Evolutionary conservation across 2,888 invertebrate species (phyloP).

Genomic region (Stratiomys singularior): DNA sequence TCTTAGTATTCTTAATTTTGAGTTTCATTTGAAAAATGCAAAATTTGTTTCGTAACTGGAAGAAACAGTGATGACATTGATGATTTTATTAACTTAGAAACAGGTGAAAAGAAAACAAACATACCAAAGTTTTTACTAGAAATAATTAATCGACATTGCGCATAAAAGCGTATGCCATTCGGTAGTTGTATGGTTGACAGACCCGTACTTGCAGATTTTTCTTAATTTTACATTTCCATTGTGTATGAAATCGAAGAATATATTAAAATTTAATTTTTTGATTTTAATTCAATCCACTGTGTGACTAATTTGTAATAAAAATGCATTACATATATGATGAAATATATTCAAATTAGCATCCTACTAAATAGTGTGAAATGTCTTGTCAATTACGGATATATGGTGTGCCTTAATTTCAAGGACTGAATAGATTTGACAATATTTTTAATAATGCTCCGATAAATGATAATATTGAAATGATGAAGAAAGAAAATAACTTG

Average conservation of each 20-base stretch:
- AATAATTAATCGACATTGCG: not conserved
- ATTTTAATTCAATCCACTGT: not conserved
- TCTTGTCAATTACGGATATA: slow-evolving; percentile 1
- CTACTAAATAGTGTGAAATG: not conserved
- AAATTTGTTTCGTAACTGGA: not conserved
- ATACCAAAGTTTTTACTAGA: slow-evolving; percentile 4
- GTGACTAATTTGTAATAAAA: slow-evolving; percentile 3
- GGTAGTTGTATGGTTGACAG: not conserved
- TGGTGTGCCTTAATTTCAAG: slow-evolving; percentile 26
- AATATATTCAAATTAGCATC: not conserved
- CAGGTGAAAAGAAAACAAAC: not conserved
- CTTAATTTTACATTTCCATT: not conserved
- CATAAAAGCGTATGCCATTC: not conserved
- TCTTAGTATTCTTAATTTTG: not conserved
- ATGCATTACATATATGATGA: not conserved
- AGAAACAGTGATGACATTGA: not conserved
- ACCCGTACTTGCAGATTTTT: not conserved
- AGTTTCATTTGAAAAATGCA: not conserved
- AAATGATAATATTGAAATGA: not conserved
- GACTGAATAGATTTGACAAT: slow-evolving; percentile 6
- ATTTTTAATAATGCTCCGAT: not conserved
- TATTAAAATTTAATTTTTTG: too few species aligned
- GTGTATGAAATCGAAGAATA: too few species aligned
- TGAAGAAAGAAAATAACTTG: not conserved
- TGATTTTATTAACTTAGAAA: slow-evolving; percentile 3